Evolutionary conservation across 2,888 invertebrate genomes (phyloP).

Genomic region (Eremobia ochroleuca): DNA sequence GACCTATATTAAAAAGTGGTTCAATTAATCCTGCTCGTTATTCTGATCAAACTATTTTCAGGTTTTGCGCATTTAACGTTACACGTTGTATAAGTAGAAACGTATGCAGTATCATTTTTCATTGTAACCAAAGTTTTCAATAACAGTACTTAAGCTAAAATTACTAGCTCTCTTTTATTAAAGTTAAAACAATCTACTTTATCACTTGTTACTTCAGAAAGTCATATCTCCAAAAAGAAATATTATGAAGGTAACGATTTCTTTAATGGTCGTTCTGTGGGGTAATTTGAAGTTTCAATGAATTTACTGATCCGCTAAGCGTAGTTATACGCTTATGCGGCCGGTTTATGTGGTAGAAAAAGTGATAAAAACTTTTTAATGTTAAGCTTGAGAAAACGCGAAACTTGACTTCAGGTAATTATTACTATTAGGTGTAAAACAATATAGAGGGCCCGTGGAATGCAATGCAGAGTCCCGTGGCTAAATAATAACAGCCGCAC

Average conservation of each 20-base stretch:
- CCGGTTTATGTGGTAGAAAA: conserved; percentile 15
- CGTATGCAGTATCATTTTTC: neutral
- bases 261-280: conserved; percentile 37
- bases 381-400: neutral
- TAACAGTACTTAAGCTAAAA: neutral
- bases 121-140: conserved; percentile 3
- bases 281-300: conserved; percentile 48
- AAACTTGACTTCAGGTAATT: neutral
- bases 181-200: conserved; percentile 42
- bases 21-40: too few species aligned
- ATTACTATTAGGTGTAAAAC: too few species aligned
- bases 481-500: too few species aligned
- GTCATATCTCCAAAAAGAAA: conserved; percentile 43
- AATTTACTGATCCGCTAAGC: conserved; percentile 37
- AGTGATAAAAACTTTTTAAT: conserved; percentile 49
- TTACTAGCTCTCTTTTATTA: conserved; percentile 38
- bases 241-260: conserved; percentile 42
- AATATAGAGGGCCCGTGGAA: too few species aligned
- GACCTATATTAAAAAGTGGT: too few species aligned
- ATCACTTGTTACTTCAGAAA: conserved; percentile 36
- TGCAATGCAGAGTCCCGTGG: too few species aligned
- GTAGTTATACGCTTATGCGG: conserved; percentile 6
- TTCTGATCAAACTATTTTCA: too few species aligned
- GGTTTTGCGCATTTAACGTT: too few species aligned
- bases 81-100: neutral